phyloP scores from a whole-genome alignment of 92 coral and sea anemone genomes.

The Siderastrea radians region DNA sequence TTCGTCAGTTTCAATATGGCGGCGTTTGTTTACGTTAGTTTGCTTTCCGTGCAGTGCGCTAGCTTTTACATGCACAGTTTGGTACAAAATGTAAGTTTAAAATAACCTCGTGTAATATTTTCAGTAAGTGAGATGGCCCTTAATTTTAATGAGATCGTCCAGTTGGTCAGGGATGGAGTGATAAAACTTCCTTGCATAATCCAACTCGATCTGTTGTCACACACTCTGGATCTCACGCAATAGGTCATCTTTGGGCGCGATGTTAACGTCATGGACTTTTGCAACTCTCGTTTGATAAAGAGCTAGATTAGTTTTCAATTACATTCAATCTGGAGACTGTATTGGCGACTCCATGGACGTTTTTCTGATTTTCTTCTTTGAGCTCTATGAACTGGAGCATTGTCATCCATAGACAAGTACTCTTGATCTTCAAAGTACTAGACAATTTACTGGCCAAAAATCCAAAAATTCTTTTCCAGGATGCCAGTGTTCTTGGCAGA shows the following conservation, averaged over 20 bases:
- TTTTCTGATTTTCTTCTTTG: background rate
- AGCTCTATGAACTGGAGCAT: background rate
- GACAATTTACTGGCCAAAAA: background rate
- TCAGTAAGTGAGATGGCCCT: too few species aligned
- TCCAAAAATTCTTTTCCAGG: background rate
- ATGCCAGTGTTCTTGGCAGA: background rate
- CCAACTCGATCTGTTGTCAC: background rate
- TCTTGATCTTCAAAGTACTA: background rate
- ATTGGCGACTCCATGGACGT: background rate
- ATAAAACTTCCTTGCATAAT: too few species aligned
- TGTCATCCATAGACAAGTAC: conserved; percentile 1
- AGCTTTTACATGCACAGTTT: too few species aligned
- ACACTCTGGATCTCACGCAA: background rate
- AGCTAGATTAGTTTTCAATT: background rate
- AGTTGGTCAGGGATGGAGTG: too few species aligned
- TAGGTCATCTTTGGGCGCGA: background rate
- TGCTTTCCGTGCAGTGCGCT: too few species aligned
- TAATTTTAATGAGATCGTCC: too few species aligned
- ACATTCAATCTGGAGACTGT: background rate
- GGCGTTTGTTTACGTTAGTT: too few species aligned
- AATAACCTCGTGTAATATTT: too few species aligned
- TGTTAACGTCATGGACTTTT: background rate
- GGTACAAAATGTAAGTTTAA: too few species aligned
- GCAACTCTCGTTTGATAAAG: background rate
- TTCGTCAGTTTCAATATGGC: too few species aligned